These are phyloP conservation scores for Malurus leucopterus DNA, from an alignment of 2,797 vertebrate species.

Conservation along the genomic window DNA sequence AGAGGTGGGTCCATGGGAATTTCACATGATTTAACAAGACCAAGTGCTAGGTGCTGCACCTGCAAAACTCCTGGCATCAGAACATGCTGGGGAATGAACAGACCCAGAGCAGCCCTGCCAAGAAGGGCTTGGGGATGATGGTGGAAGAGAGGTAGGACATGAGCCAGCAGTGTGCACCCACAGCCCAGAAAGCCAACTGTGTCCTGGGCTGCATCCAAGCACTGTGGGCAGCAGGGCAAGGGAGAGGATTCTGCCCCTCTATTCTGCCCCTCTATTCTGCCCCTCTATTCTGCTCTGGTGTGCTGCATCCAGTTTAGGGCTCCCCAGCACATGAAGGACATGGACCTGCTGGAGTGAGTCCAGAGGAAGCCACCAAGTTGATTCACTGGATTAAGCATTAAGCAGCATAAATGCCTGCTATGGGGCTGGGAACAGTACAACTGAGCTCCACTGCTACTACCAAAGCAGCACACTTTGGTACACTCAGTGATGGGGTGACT, in stretches of 20 bases:
- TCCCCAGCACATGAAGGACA: neutral
- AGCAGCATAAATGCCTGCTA: neutral
- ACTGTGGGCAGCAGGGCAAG: neutral
- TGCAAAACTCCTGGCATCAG: no score
- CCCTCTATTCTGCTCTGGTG: no score
- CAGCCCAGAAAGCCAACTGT: neutral
- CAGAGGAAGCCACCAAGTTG: neutral
- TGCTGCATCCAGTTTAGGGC: neutral
- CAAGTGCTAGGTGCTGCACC: neutral
- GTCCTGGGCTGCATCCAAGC: neutral
- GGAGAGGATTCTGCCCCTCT: neutral
- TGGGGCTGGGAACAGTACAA: neutral
- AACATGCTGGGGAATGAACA: neutral
- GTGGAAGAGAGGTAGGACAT: neutral
- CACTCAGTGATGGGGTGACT: neutral
- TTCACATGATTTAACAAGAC: neutral
- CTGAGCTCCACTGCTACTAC: neutral
- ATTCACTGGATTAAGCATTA: neutral
- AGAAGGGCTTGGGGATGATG: neutral
- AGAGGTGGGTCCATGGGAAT: neutral
- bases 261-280: neutral
- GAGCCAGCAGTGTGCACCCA: neutral
- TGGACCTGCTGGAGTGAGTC: neutral
- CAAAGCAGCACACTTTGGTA: neutral
- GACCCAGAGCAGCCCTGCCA: neutral